Evolutionary conservation across 2,888 invertebrate species (phyloP).

Genomic region (Acronicta aceris): DNA sequence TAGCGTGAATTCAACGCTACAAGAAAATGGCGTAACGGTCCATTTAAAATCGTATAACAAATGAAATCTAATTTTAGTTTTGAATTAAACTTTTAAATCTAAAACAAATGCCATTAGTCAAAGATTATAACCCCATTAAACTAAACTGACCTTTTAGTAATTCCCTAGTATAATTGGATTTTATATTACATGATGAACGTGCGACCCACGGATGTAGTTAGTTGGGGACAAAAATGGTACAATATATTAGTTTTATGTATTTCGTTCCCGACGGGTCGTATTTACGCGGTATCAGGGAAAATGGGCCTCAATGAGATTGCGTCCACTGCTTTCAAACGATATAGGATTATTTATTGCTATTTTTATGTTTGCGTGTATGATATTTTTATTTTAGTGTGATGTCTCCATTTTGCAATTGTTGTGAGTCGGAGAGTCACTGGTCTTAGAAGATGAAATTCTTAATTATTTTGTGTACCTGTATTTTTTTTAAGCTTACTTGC

Average conservation of each 20-base stretch:
- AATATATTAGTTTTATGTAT: constrained; percentile 77
- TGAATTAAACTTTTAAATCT: background rate
- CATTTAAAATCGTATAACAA: too few relatives aligned
- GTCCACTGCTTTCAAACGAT: constrained; percentile 65
- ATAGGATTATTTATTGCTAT: constrained; percentile 68
- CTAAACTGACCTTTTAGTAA: constrained; percentile 33
- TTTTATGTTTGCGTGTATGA: constrained; percentile 55
- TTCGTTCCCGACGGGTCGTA: constrained; percentile 64
- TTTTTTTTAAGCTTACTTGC: too few relatives aligned
- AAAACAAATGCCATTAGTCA: constrained; percentile 8
- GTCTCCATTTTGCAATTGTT: constrained; percentile 14
- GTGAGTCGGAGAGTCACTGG: background rate
- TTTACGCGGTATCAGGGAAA: constrained; percentile 67
- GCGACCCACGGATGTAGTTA: constrained; percentile 64
- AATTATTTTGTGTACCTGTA: too few relatives aligned
- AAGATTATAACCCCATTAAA: constrained; percentile 18
- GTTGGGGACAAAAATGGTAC: constrained; percentile 71
- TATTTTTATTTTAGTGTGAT: constrained; percentile 50
- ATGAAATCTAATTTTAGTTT: too few relatives aligned
- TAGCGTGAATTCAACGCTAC: too few relatives aligned
- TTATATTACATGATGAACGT: constrained; percentile 49
- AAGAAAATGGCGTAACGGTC: too few relatives aligned
- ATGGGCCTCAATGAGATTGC: constrained; percentile 66
- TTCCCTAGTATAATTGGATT: constrained; percentile 31
- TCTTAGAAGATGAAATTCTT: too few relatives aligned